Evolutionary conservation across 2,888 invertebrate species (phyloP).

Genomic region (Cabera pusaria): DNA sequence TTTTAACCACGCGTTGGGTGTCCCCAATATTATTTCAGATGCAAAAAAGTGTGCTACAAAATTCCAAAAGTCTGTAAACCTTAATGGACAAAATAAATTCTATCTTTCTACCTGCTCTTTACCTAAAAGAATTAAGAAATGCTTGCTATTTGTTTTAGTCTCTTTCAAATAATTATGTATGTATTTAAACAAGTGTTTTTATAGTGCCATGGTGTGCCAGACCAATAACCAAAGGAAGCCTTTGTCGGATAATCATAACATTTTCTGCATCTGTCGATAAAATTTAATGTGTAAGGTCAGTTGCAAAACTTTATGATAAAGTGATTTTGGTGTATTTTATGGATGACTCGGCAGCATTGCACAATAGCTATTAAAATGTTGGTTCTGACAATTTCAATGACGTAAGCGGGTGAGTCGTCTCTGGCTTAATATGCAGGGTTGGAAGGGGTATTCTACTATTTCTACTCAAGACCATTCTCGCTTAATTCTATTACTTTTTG

Average conservation of each 20-base stretch:
- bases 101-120: no score
- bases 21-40: no score
- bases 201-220: background rate
- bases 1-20: no score
- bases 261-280: background rate
- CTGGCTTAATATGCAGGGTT: slow-evolving; percentile 8
- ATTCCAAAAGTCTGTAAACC: no score
- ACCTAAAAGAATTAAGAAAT: no score
- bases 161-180: background rate
- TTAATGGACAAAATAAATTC: no score
- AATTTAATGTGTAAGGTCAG: slow-evolving; percentile 6
- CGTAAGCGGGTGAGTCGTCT: slow-evolving; percentile 15
- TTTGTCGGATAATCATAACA: slow-evolving; percentile 2
- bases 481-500: no score
- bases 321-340: slow-evolving; percentile 15
- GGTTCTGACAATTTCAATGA: slow-evolving; percentile 17
- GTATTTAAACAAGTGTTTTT: background rate
- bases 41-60: no score
- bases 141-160: background rate
- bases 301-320: slow-evolving; percentile 14
- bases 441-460: slow-evolving; percentile 14
- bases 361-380: slow-evolving; percentile 18
- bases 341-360: slow-evolving; percentile 22
- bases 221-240: background rate
- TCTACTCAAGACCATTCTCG: background rate